Base-by-base conservation (phyloP, 2,113 vertebrate species). In the Rhinichthys klamathensis region DNA sequence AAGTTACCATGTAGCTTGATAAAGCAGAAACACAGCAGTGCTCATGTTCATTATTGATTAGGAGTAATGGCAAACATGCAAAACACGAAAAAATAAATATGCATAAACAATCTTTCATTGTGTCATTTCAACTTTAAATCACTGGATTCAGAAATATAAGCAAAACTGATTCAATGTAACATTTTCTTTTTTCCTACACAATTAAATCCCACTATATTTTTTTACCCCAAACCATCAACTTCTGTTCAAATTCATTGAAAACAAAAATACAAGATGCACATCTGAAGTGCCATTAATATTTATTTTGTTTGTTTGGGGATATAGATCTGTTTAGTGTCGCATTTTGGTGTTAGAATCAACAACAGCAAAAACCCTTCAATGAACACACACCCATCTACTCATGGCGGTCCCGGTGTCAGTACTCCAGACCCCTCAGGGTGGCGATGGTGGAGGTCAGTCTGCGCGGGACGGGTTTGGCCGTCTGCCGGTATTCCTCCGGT, bases 401-500 rank as follows among this genome's bases (percentile, higher is more conserved):
- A 7, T 7, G 13, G 10, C 27, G 3, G 0, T 4, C 18, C 18
- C 13, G 6, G 32, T 5, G 30, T 95, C 92, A 97, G 85, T 93
- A 94, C 87, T 96, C 96, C 81, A 99, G 92, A 65, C 90, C 85
- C 0, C 98, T 91, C 91, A 98, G 96, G 58, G 96, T 89, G 0
- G 97, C 96, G 0, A 99, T 91, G 23, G 90, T 94, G 90, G 93
- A 80, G 0, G 93, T 91, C 3, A 98, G 92, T 16, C 98, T 92
- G 3, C 97, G 96, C 2, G 98, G 97, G 65, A 96, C 76, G 15
- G 93, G 90, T 83, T 96, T 98, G 72, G 96, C 95, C 0, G 89
- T 93, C 89, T 97, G 97, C 25, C 95, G 91, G 86, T 95, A 99
- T 1, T 97, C 97, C 54, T 97, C 97, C 0, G 97, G 96, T 69